Evolutionary conservation across 2,888 invertebrate species (phyloP).

Genomic region (Steinernema hermaphroditum): DNA sequence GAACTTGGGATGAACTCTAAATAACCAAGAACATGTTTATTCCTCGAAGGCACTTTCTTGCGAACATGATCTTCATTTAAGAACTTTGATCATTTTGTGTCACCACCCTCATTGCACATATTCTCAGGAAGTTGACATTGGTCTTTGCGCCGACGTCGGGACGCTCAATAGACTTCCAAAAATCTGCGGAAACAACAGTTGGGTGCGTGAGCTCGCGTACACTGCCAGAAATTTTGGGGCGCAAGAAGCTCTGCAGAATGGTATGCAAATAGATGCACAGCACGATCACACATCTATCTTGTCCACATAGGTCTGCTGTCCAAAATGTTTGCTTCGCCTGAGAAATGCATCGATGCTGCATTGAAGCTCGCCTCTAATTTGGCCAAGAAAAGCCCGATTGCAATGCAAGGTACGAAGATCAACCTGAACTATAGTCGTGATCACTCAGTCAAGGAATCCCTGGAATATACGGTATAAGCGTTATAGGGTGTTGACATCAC

Average conservation of each 20-base stretch:
- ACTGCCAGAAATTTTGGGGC: conserved; percentile 82
- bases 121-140: conserved; percentile 74
- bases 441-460: conserved; percentile 81
- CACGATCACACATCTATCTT: neutral
- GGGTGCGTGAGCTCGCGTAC: conserved; percentile 83
- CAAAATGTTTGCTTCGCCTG: conserved; percentile 75
- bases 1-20: no score
- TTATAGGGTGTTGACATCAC: no score
- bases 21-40: no score
- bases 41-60: no score
- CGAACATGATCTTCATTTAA: no score
- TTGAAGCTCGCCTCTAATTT: conserved; percentile 79
- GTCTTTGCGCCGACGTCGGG: conserved; percentile 94
- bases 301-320: conserved; percentile 78
- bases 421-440: conserved; percentile 82
- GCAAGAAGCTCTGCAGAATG: conserved; percentile 53
- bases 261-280: conserved; percentile 32
- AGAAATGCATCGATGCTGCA: conserved; percentile 77
- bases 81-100: no score
- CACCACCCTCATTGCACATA: no score
- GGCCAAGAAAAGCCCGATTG: conserved; percentile 87
- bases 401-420: conserved; percentile 86
- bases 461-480: conserved; percentile 89
- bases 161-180: conserved; percentile 88
- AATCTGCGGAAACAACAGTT: conserved; percentile 82